Evolutionary conservation across 1,140 invertebrate species (phyloP).

Genomic region (Polypedilum vanderplanki): DNA sequence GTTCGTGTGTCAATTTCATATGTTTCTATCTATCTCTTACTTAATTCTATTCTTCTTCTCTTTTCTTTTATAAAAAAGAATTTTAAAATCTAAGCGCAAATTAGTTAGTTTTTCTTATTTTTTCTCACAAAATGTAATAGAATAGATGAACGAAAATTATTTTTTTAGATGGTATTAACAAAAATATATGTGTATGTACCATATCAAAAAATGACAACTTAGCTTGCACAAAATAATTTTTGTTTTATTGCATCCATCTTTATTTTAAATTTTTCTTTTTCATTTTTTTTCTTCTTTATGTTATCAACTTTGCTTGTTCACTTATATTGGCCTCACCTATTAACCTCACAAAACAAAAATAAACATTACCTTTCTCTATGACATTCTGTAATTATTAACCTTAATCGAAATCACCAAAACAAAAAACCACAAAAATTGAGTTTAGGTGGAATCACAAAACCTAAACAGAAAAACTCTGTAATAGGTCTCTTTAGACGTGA

Average conservation of each 20-base stretch:
- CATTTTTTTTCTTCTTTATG: not conserved
- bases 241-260: not conserved
- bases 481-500: constrained; percentile 63
- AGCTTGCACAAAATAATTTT: not conserved
- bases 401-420: too few relatives aligned
- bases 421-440: constrained; percentile 30
- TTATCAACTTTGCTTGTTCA: constrained; percentile 4
- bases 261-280: not conserved
- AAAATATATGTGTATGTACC: too few relatives aligned
- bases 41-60: too few relatives aligned
- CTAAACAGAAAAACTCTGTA: constrained; percentile 62
- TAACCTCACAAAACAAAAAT: not conserved
- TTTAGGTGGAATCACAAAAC: constrained; percentile 61
- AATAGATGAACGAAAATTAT: too few relatives aligned
- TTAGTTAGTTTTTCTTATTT: too few relatives aligned
- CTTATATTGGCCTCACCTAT: constrained; percentile 10
- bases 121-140: too few relatives aligned
- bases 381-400: too few relatives aligned
- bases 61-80: too few relatives aligned
- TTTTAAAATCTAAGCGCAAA: too few relatives aligned
- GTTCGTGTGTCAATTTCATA: too few relatives aligned
- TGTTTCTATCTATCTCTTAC: too few relatives aligned
- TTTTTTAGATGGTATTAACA: too few relatives aligned
- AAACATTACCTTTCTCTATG: not conserved
- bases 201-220: not conserved